Evolutionary conservation across 2,113 vertebrate genomes (phyloP).

Genomic region (zebrafish (Danio rerio)): DNA sequence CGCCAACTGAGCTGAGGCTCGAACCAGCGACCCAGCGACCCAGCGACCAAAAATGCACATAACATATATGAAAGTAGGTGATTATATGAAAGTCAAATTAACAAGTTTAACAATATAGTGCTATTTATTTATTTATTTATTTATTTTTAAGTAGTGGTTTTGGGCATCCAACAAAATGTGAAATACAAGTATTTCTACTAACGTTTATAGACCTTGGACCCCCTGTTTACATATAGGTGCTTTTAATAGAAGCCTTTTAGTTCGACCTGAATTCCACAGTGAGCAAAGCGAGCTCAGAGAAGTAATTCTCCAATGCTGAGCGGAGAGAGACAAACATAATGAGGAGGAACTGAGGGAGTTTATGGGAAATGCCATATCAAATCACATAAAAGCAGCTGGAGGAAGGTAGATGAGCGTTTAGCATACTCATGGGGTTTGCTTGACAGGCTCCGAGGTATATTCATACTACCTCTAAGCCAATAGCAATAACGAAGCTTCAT

Average conservation of each 20-base stretch:
- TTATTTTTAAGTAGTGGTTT: too few relatives aligned
- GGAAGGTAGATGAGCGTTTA: slow-evolving; percentile 31
- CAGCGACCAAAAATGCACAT: too few relatives aligned
- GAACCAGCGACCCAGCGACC: too few relatives aligned
- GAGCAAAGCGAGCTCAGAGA: slow-evolving; percentile 20
- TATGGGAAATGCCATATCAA: slow-evolving; percentile 42
- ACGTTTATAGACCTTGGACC: background rate
- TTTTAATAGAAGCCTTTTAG: slow-evolving; percentile 16
- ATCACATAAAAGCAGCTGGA: slow-evolving; percentile 39
- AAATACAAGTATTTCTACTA: background rate
- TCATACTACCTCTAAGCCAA: slow-evolving; percentile 1
- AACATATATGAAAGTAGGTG: too few relatives aligned
- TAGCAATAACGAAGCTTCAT: slow-evolving; percentile 38
- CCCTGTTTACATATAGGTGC: background rate
- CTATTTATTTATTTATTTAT: too few relatives aligned
- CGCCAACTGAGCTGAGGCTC: too few relatives aligned
- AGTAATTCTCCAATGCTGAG: slow-evolving; percentile 15
- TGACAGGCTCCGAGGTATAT: slow-evolving; percentile 21
- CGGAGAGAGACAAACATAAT: slow-evolving; percentile 17
- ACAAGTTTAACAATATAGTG: too few relatives aligned
- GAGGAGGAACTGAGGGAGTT: slow-evolving; percentile 34
- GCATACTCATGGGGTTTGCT: slow-evolving; percentile 4
- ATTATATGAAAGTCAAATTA: too few relatives aligned
- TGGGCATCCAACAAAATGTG: background rate
- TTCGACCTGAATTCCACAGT: background rate